phyloP scores from a whole-genome alignment of 35 echinoderm and acorn worm genomes.

The Acanthaster planci region DNA sequence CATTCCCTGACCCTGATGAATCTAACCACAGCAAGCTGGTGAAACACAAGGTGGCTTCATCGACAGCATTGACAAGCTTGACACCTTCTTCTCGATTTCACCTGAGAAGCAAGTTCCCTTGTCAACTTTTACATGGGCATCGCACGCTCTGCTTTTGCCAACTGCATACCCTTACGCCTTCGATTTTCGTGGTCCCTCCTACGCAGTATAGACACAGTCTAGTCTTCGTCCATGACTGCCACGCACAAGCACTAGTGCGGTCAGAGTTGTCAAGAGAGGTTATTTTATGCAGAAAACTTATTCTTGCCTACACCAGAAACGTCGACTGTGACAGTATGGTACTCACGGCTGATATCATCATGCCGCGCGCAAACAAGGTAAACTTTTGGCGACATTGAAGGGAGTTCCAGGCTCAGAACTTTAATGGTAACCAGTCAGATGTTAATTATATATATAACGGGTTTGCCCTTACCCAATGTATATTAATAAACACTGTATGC shows the following conservation, averaged over 20 bases:
- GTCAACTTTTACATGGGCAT: conserved; percentile 83
- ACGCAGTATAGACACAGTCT: conserved; percentile 82
- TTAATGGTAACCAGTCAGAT: conserved; percentile 26
- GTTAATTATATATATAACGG: too few species aligned
- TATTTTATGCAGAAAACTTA: conserved; percentile 34
- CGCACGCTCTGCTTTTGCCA: conserved; percentile 77
- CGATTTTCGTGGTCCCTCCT: conserved; percentile 77
- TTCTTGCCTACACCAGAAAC: conserved; percentile 62
- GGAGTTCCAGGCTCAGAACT: conserved; percentile 58
- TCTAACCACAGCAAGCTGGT: conserved; percentile 91
- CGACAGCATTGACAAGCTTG: conserved; percentile 72
- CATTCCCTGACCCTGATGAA: conserved; percentile 82
- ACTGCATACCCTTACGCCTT: conserved; percentile 94
- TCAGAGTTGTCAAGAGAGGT: conserved; percentile 56
- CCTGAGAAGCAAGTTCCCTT: conserved; percentile 77
- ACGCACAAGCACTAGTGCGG: conserved; percentile 76
- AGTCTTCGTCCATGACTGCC: conserved; percentile 77
- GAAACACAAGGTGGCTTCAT: conserved; percentile 67
- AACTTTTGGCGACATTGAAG: conserved; percentile 46
- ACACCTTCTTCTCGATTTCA: conserved; percentile 87
- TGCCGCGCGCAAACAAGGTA: conserved; percentile 45
- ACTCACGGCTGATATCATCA: conserved; percentile 56
- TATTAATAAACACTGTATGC: too few species aligned
- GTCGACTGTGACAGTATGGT: conserved; percentile 73
- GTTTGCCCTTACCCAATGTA: too few species aligned